Conservation (phyloP, 2,113 vertebrate genomes). For the Sitta europaea region DNA sequence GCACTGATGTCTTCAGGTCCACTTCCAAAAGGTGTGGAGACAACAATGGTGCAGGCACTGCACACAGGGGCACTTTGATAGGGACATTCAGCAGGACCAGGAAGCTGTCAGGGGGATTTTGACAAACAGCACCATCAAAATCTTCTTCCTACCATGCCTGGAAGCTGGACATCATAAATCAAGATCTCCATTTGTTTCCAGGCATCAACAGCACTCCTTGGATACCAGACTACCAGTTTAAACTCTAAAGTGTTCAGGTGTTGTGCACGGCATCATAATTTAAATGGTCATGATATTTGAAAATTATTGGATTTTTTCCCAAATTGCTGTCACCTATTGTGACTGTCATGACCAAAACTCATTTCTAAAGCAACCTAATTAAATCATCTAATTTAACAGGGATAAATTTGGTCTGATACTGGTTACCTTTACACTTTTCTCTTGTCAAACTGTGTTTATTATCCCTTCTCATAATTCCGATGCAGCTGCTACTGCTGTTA, state of each 20-base stretch:
- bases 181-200: neutral
- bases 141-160: neutral
- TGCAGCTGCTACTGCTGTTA: fast-evolving
- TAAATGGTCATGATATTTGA: neutral
- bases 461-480: neutral
- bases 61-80: neutral
- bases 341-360: neutral
- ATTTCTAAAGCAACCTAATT: neutral
- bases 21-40: neutral
- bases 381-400: neutral
- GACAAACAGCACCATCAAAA: neutral
- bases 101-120: neutral
- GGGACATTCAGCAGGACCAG: neutral
- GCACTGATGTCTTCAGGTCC: neutral
- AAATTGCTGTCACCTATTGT: neutral
- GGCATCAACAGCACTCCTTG: neutral
- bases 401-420: neutral
- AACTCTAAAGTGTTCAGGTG: neutral
- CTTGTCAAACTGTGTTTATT: neutral
- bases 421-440: neutral
- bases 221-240: neutral
- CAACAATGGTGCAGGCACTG: neutral
- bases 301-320: neutral
- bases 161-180: neutral
- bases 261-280: neutral